Evolutionary conservation across 2,113 vertebrate genomes (phyloP).

Genomic region (Xenopus borealis): DNA sequence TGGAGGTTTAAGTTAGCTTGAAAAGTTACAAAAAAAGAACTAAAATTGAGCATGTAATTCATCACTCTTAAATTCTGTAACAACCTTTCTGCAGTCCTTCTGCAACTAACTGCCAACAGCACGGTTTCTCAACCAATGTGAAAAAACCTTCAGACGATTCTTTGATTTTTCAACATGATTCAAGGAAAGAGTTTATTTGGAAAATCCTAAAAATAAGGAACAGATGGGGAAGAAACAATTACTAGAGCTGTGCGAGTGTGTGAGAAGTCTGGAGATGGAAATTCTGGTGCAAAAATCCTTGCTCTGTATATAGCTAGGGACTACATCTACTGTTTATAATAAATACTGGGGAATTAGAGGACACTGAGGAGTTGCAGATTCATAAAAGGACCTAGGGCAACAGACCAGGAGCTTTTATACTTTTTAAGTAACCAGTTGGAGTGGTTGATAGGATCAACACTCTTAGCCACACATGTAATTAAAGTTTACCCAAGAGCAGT

Average conservation of each 20-base stretch:
- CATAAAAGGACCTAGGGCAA: too few species aligned
- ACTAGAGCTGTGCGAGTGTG: not conserved
- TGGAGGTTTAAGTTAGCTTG: slow-evolving; percentile 55
- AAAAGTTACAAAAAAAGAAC: slow-evolving; percentile 19
- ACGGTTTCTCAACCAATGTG: slow-evolving; percentile 40
- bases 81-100: slow-evolving; percentile 30
- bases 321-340: too few species aligned
- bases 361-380: too few species aligned
- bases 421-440: too few species aligned
- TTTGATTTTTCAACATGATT: slow-evolving; percentile 40
- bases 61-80: slow-evolving; percentile 37
- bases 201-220: slow-evolving; percentile 41
- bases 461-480: too few species aligned
- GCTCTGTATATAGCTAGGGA: too few species aligned
- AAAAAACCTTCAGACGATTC: slow-evolving; percentile 26
- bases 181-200: slow-evolving; percentile 44
- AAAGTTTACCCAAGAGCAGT: too few species aligned
- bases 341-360: too few species aligned
- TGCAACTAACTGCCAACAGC: slow-evolving; percentile 36
- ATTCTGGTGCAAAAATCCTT: too few species aligned
- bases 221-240: slow-evolving; percentile 36
- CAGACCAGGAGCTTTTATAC: too few species aligned
- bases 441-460: too few species aligned
- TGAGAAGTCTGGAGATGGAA: too few species aligned
- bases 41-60: slow-evolving; percentile 44